Evolutionary conservation across 1,140 invertebrate species (phyloP), one percentile per base, ranked within the genome.

Genomic region (Caenorhabditis elegans): DNA sequence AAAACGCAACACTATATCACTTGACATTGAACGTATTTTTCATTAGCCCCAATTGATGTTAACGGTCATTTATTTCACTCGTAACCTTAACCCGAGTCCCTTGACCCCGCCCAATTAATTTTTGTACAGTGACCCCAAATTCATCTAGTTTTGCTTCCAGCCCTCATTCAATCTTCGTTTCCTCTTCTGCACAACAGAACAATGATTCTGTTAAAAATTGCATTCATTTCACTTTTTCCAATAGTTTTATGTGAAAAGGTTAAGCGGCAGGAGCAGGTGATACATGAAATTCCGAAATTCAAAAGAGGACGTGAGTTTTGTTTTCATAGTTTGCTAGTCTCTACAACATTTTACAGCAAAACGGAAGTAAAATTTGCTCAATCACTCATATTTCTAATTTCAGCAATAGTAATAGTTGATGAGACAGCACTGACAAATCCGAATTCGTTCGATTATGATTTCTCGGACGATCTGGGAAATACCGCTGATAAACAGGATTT

Each of bases 361-460:
- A 51, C n/a, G 49, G 47, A 53, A 53, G 39, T 48, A 8, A 78
- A 53, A 55, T 55, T 22, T 5, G n/a, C n/a, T 70, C 0, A 15
- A n/a, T 70, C 19, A 22, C 1, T 11, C n/a, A 76, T 22, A 10
- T 22, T 77, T 28, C 17, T 77, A 48, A 28, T 65, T 79, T 36
- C 46, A 79, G 78, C 53, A 15, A 53, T 55, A 6, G 78, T 65
- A 24, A 79, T 79, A 39, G 31, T 70, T 28, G 78, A 79, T 47
- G 78, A 79, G 34, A 79, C 78, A n/a, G 48, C 55, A 17, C n/a
- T 79, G 34, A 79, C 78, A 31, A 79, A 79, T 79, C 78, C 78
- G 15, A 79, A 79, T 65, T 79, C 78, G 4, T 79, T 79, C 70
- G 78, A 79, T 43, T 79, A 79, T 31, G 78, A 79, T 79, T 79